Evolutionary conservation across 2,888 invertebrate species (phyloP).

Genomic region (Geophilus truncorum): DNA sequence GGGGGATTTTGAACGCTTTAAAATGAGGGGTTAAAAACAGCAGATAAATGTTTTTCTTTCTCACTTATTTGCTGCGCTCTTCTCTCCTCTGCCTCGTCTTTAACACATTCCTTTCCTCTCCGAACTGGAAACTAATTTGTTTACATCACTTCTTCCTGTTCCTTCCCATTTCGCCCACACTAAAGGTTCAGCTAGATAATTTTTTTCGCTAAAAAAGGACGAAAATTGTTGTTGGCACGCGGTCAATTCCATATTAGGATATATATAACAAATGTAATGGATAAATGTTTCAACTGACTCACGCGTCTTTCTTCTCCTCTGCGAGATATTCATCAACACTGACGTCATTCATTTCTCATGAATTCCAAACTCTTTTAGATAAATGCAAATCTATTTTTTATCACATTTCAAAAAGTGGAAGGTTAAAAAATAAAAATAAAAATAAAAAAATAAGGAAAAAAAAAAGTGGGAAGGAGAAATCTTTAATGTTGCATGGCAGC

Average conservation of each 20-base stretch:
- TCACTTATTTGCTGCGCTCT: no score
- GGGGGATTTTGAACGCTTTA: no score
- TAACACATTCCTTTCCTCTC: no score
- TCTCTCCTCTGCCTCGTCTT: no score
- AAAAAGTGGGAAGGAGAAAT: neutral
- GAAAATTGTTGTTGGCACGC: neutral
- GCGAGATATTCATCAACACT: neutral
- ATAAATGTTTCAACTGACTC: no score
- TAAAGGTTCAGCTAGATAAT: no score
- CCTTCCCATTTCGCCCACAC: no score
- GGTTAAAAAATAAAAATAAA: no score
- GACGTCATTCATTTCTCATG: neutral
- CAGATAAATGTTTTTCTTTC: no score
- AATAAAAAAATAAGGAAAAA: neutral
- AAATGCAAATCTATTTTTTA: slow-evolving; percentile 14
- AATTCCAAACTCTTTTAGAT: neutral
- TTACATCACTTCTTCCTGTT: neutral
- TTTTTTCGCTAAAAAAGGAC: no score
- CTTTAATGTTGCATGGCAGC: neutral
- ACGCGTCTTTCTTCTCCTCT: neutral
- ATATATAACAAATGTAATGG: neutral
- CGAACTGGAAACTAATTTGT: no score
- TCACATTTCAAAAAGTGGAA: neutral
- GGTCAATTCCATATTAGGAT: neutral
- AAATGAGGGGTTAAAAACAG: no score